Conservation (phyloP, 1,140 invertebrate species). For the Rhopalosiphum padi region DNA sequence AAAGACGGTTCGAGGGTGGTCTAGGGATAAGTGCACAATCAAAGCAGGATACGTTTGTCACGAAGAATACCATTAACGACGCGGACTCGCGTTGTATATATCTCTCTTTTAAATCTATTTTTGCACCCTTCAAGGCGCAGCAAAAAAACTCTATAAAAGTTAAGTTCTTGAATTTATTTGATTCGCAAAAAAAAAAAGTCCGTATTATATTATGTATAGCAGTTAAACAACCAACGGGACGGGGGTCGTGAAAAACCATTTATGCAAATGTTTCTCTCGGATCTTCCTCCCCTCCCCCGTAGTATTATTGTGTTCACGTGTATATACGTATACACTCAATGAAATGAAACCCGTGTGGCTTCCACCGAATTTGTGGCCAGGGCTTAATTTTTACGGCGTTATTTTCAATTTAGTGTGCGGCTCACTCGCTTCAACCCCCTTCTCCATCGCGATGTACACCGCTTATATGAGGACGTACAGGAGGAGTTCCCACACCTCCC, state of each 20-base stretch:
- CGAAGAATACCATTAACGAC: conserved; percentile 57
- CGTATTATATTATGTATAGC: conserved; percentile 43
- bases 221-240: conserved; percentile 50
- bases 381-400: conserved; percentile 57
- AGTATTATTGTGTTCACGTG: conserved; percentile 38
- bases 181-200: conserved; percentile 33
- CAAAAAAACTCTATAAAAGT: conserved; percentile 55
- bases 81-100: conserved; percentile 38
- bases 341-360: conserved; percentile 54
- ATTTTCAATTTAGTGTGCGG: conserved; percentile 51
- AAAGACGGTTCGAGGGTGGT: conserved; percentile 43
- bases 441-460: neutral
- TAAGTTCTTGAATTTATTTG: conserved; percentile 57
- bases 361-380: conserved; percentile 53
- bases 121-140: conserved; percentile 35
- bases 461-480: neutral
- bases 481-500: neutral
- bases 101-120: conserved; percentile 55
- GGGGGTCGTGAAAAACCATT: conserved; percentile 56
- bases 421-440: neutral
- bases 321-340: conserved; percentile 50
- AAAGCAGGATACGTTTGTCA: conserved; percentile 52
- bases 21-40: conserved; percentile 56
- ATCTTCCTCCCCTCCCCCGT: conserved; percentile 11
- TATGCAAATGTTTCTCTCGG: conserved; percentile 56